These are phyloP conservation scores for Aptenodytes patagonicus DNA, from an alignment of 2,113 vertebrate genomes.

Conservation along the genomic window DNA sequence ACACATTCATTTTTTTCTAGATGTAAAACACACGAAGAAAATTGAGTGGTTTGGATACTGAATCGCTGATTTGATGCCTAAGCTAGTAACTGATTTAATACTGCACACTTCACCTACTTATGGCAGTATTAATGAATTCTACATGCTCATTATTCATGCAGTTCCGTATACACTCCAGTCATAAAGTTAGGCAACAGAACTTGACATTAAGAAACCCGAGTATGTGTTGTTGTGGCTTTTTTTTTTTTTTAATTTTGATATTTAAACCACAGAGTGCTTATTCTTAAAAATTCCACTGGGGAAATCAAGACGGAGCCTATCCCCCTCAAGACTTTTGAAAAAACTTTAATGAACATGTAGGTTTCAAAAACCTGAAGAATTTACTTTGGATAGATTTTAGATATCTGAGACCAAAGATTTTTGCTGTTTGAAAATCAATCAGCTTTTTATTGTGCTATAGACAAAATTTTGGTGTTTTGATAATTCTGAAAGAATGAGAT, in stretches of 20 bases:
- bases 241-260: background rate
- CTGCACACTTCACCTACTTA: background rate
- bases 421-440: background rate
- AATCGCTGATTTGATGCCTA: background rate
- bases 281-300: background rate
- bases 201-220: background rate
- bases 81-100: background rate
- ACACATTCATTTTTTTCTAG: background rate
- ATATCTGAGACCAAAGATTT: background rate
- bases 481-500: background rate
- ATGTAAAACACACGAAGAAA: background rate
- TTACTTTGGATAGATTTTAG: background rate
- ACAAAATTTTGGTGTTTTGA: background rate
- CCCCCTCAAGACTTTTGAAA: background rate
- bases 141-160: background rate
- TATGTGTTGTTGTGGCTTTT: background rate
- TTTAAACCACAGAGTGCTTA: background rate
- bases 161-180: background rate
- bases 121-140: background rate
- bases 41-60: background rate
- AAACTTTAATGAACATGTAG: background rate
- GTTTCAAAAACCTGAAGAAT: background rate
- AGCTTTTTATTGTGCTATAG: background rate
- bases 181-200: background rate
- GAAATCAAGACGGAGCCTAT: background rate